Base-by-base conservation (phyloP, 2,888 invertebrate genomes). In the Philaethria dido region DNA sequence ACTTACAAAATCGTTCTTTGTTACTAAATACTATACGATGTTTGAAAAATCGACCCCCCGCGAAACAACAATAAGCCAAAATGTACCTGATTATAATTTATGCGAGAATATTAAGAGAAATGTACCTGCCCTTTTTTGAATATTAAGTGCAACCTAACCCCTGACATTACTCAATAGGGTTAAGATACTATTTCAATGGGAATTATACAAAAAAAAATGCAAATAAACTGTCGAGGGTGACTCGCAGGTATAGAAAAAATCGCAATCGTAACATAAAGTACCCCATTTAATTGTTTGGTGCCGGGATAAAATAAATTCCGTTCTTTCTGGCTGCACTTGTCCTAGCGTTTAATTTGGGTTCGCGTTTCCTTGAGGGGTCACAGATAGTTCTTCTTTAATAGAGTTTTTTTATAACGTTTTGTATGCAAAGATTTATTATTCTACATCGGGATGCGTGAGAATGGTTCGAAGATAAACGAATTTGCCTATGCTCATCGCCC, bases 31-130 rank as follows among this genome's bases (percentile, higher is more conserved):
- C 75, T 69, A 78, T 88, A 78, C 73, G 72, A 72, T 82, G 65
- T 87, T 90, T 80, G 42, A 77, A 73, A 64, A 75, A 62, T 42
- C 67, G 71, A 70, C 76, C 78, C 85, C 84, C 81, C 76, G 85
- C 84, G 82, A 78, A 83, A 84, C 86, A 52, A 92, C 90, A 92
- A 92, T 90, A 88, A 81, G 82, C 80, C 82, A 85, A 88, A 91
- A 89, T 92, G 92, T 93, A 93, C 93, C 93, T 93, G 93, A 92
- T 89, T 92, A 86, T 93, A 93, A 93, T 93, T 93, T 93, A 93
- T 93, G 92, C 93, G 89, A 91, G 88, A 92, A 89, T 92, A 91
- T 92, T 92, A 89, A 88, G 88, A 89, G 89, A 89, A 92, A 92
- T 91, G 93, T 93, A 93, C 93, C 93, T 93, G 93, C 93, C 93